Conservation (phyloP, 2,888 invertebrate genomes). For the Cosmia trapezina region DNA sequence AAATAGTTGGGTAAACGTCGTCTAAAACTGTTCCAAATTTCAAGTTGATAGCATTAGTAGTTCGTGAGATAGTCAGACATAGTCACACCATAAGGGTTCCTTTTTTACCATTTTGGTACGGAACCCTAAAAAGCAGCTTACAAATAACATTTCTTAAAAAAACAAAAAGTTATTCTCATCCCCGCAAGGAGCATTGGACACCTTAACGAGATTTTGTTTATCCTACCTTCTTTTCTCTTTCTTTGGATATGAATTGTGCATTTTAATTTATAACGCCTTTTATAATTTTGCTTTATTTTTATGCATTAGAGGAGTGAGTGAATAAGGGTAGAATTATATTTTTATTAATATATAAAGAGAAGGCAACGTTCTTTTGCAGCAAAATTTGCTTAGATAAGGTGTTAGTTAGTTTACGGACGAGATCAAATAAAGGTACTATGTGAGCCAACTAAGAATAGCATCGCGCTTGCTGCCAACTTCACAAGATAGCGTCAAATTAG, state of each 20-base stretch:
- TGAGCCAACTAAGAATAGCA: too few species aligned
- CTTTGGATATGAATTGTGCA: conserved; percentile 57
- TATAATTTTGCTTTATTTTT: conserved; percentile 59
- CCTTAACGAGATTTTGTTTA: conserved; percentile 47
- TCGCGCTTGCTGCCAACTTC: too few species aligned
- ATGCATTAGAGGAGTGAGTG: conserved; percentile 4
- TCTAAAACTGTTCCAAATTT: too few species aligned
- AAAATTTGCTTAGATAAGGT: not conserved
- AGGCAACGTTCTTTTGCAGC: not conserved
- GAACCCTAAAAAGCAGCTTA: conserved; percentile 40
- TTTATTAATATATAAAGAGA: not conserved
- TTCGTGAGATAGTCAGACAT: too few species aligned
- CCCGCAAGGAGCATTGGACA: conserved; percentile 36
- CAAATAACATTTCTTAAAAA: conserved; percentile 38
- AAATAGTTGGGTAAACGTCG: too few species aligned
- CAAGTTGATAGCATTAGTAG: too few species aligned
- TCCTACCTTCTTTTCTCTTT: conserved; percentile 41
- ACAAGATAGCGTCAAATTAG: too few species aligned
- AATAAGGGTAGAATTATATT: conserved; percentile 11
- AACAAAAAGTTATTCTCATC: conserved; percentile 31
- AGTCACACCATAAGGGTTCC: too few species aligned
- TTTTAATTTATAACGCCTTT: conserved; percentile 61
- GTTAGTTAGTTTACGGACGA: not conserved
- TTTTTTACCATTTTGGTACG: too few species aligned
- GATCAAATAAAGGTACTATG: not conserved